Evolutionary conservation across 2,888 invertebrate species (phyloP), one percentile per base, ranked within the genome.

Genomic region (Seira sanloemensis): DNA sequence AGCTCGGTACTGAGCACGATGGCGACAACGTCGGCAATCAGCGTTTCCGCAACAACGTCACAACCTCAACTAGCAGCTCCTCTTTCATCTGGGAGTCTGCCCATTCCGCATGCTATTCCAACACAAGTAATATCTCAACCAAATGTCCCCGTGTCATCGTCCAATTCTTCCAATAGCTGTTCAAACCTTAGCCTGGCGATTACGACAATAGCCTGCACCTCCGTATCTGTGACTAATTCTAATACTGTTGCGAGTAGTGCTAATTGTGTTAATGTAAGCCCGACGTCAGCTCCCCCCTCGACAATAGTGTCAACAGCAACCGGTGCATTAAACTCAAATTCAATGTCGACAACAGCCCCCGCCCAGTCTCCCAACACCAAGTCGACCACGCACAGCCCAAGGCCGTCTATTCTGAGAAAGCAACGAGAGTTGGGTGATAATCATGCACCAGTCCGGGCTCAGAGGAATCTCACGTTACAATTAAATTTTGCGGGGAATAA

Each of bases 351-450:
- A 37, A 79, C 90, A 0, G 86, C 88, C 58, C 89, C 90, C 26
- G 88, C 89, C 26, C 88, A 90, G 72, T 88, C 88, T n/a, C 90
- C 89, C 19, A 86, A 91, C 86, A 91, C 91, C 0, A 93, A 93
- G 76, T 93, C 93, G 91, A 81, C 75, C 23, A 94, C 95, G 1
- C 86, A 89, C 21, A 89, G 89, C 19, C 96, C 96, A 0, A 91
- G 97, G 86, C 96, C 97, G 0, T 96, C 96, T 90, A 96, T 98
- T 92, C 92, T 98, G 81, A 93, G 97, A 84, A 98, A 98, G 92
- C 82, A 83, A 27, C 93, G 97, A 54, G 97, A 97, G 76, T 68
- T 83, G 66, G 86, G 84, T 37, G 86, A 87, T 68, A 80, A 86
- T 88, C 88, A 88, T 88, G 84, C 85, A 0, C 94, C 94, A 0